phyloP scores from a whole-genome alignment of 2,113 vertebrate genomes.

The Pomatostomus ruficeps region DNA sequence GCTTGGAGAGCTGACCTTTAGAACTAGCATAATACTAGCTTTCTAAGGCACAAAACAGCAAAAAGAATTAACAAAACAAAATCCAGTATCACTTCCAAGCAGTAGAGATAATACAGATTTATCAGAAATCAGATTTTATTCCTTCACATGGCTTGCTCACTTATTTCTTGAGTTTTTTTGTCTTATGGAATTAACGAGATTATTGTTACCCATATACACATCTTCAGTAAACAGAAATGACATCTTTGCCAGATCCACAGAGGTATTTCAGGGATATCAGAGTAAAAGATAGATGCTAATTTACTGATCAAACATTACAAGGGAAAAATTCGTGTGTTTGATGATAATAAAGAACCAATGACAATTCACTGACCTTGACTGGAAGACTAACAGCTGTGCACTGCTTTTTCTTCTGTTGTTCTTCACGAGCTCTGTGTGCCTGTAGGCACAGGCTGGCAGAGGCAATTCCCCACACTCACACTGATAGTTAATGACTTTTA shows the following conservation, averaged over 20 bases:
- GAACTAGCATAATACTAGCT: neutral
- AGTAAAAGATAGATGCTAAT: neutral
- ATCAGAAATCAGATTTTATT: neutral
- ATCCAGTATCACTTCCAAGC: neutral
- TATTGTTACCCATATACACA: neutral
- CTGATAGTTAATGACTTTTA: neutral
- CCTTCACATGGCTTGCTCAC: neutral
- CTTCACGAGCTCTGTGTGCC: neutral
- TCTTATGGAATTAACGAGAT: neutral
- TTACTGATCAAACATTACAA: neutral
- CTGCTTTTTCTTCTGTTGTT: neutral
- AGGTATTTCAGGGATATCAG: neutral
- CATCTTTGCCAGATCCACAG: neutral
- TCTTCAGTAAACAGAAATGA: neutral
- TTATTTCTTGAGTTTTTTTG: neutral
- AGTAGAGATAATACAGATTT: neutral
- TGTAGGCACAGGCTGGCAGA: neutral
- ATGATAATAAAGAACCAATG: neutral
- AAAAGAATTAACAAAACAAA: neutral
- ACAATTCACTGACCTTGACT: neutral
- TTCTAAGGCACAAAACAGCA: neutral
- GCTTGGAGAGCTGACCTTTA: slow-evolving; percentile 53
- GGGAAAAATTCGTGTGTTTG: neutral
- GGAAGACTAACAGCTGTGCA: neutral
- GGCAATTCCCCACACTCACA: neutral